These are phyloP conservation scores for Bagarius yarrelli DNA, from an alignment of 2,113 vertebrate species.

Conservation along the genomic window DNA sequence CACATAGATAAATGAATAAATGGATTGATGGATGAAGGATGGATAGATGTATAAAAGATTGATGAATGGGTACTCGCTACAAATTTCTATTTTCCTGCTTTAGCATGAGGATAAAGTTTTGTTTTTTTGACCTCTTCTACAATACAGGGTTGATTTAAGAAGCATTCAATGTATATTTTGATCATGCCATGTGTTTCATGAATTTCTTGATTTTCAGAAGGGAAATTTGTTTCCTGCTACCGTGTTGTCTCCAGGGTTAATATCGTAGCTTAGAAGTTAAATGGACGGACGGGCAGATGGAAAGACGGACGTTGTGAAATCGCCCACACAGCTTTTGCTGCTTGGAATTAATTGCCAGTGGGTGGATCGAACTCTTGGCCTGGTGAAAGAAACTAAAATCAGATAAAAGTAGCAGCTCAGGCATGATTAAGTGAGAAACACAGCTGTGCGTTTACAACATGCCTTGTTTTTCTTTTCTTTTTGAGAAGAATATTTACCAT, in stretches of 20 bases:
- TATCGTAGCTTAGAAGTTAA: neutral
- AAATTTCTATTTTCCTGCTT: neutral
- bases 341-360: constrained; percentile 15
- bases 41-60: too few relatives aligned
- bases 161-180: too few relatives aligned
- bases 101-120: neutral
- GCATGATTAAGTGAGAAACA: neutral
- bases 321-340: constrained; percentile 6
- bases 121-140: neutral
- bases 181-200: too few relatives aligned
- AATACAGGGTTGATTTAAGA: too few relatives aligned
- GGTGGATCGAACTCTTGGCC: neutral
- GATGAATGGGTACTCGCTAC: neutral
- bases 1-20: too few relatives aligned
- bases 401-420: constrained; percentile 16
- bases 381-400: constrained; percentile 20
- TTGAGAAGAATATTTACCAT: neutral
- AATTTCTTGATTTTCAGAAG: neutral
- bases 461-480: neutral
- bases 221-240: neutral
- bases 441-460: neutral
- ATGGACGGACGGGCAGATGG: neutral
- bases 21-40: too few relatives aligned
- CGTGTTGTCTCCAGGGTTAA: constrained; percentile 1
- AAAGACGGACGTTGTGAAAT: neutral